These are phyloP conservation scores for Ischnura elegans DNA, from an alignment of 2,888 invertebrate species.

Conservation along the genomic window DNA sequence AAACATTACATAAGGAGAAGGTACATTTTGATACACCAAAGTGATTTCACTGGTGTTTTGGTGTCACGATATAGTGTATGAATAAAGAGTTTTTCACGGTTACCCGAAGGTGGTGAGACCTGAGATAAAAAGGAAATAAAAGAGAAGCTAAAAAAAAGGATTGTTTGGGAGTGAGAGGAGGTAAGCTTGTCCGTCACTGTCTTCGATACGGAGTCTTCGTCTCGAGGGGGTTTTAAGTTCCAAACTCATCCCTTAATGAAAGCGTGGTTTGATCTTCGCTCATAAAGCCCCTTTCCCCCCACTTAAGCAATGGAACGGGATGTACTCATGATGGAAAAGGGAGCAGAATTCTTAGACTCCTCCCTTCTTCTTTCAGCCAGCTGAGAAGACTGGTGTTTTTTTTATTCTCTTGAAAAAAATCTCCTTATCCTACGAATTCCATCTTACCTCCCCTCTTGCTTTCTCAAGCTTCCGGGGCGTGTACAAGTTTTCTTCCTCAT, in stretches of 20 bases:
- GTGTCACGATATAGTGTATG: too few species aligned
- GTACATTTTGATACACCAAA: too few species aligned
- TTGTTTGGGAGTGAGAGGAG: background rate
- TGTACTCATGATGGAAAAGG: background rate
- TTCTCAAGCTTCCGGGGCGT: background rate
- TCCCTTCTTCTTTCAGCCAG: background rate
- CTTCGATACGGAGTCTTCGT: background rate
- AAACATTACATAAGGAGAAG: too few species aligned
- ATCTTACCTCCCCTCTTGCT: background rate
- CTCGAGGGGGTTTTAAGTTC: constrained; percentile 7
- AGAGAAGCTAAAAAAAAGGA: background rate
- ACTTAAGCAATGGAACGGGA: background rate
- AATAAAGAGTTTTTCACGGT: too few species aligned
- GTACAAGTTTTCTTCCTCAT: background rate
- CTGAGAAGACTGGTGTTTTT: background rate
- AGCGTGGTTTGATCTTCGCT: background rate
- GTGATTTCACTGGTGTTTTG: too few species aligned
- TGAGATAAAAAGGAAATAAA: background rate
- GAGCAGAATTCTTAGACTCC: background rate
- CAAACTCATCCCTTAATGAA: constrained; percentile 23
- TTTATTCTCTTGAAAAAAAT: background rate
- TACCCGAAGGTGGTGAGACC: too few species aligned
- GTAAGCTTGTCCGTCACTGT: background rate
- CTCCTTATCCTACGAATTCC: background rate
- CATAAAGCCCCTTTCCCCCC: background rate